Evolutionary conservation across 1,140 invertebrate species (phyloP), one percentile per base, ranked within the genome.

Genomic region (Trypoxylus dichotomus): DNA sequence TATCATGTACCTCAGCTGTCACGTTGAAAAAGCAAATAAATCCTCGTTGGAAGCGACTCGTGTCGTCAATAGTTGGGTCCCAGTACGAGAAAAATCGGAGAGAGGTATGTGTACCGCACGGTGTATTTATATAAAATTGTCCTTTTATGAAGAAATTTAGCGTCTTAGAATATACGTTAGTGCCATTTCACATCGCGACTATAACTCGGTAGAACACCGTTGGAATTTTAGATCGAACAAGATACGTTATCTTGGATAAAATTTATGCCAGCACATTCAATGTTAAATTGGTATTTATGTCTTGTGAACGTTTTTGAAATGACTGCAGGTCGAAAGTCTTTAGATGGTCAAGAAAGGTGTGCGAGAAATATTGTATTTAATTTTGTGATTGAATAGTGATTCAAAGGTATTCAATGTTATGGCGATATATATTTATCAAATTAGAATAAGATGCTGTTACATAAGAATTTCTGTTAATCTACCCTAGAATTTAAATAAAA

Each of bases 141-240:
- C 47, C 47, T 54, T 54, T 54, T 54, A 54, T 54, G 47, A 54
- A 54, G 47, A 54, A 54, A 54, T 54, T 54, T 54, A 54, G 47
- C 19, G 47, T 54, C 47, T 54, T 54, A 54, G 47, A 19, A 19
- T 54, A 54, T 54, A 54, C 47, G 47, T 54, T 54, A 54, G 7
- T 15, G 47, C 47, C 19, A n/a, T 54, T 19, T 54, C 15, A 54
- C 47, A 54, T 54, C 47, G 47, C 47, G 19, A 54, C 47, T 19
- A 54, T 54, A 54, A n/a, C 13, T 19, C 19, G 47, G 47, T 54
- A n/a, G 47, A 54, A 54, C 47, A 19, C 47, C 47, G 47, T 54
- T 54, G 47, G 47, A 54, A 54, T 54, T 54, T 54, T n/a, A 54
- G 47, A 54, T 54, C 19, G 47, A 54, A 54, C 47, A 54, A 54